These are phyloP conservation scores for Chunga burmeisteri DNA, from an alignment of 2,113 vertebrate genomes.

Conservation along the genomic window DNA sequence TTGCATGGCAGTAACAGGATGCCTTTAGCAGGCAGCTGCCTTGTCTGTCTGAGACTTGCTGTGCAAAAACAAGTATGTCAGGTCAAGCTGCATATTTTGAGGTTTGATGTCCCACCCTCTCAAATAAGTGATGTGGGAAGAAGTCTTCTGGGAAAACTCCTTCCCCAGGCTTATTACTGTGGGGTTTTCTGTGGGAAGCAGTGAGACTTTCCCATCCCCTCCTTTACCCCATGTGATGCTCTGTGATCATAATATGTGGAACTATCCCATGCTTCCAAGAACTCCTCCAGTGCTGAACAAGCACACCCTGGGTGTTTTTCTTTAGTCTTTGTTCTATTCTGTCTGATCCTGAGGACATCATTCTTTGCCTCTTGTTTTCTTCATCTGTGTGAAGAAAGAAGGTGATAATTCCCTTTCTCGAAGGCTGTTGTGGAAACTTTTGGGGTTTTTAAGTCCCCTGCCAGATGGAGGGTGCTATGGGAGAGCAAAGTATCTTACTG, in stretches of 20 bases:
- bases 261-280: slow-evolving; percentile 54
- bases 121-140: slow-evolving; percentile 57
- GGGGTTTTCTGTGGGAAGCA: slow-evolving; percentile 54
- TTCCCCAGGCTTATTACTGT: slow-evolving; percentile 46
- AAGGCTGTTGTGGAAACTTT: not conserved
- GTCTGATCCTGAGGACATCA: not conserved
- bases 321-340: not conserved
- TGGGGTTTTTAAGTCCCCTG: not conserved
- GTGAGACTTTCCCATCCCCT: slow-evolving; percentile 56
- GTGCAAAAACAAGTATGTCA: slow-evolving; percentile 54
- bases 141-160: slow-evolving; percentile 55
- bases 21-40: slow-evolving; percentile 43
- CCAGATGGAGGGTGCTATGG: not conserved
- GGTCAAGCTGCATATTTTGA: slow-evolving; percentile 61
- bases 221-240: slow-evolving; percentile 24
- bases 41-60: not conserved
- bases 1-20: not conserved
- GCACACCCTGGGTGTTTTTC: not conserved
- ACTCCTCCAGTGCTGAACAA: slow-evolving; percentile 34
- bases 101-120: slow-evolving; percentile 59
- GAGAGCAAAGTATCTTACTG: not conserved
- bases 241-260: slow-evolving; percentile 32
- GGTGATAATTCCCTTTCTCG: not conserved
- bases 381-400: not conserved
- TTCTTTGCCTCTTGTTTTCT: not conserved